Evolutionary conservation across 2,888 invertebrate species (phyloP), one percentile per base, ranked within the genome.

Genomic region (Eupithecia tripunctaria): DNA sequence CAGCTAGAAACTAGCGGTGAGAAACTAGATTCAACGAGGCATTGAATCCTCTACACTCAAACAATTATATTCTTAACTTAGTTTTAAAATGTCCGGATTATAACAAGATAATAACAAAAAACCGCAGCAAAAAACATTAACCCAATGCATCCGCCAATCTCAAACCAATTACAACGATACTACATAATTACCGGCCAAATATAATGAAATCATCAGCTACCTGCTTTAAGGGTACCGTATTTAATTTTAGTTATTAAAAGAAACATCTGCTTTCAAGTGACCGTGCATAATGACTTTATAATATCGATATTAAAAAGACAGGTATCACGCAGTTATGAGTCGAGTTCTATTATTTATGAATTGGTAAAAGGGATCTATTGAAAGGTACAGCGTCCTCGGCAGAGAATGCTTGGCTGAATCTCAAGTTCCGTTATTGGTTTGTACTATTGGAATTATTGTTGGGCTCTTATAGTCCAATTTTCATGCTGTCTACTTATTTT

Each of bases 191-290:
- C 72, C 66, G 75, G 76, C 83, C 82, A 82, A 82, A 82, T 81
- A 81, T 85, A 85, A 85, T 85, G 81, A 84, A 86, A 79, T 76
- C 81, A 82, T 83, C 82, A 78, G 81, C 85, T 86, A 86, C 86
- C 85, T 86, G 86, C 71, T 70, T 79, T 80, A 18, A 18, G 64
- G 63, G 27, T 59, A 59, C 75, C 66, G 74, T 41, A 36, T 74
- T 76, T 70, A 62, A 21, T 70, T 70, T 72, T 80, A 82, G 75
- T 82, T 83, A 78, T 71, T 60, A 67, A 25, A 25, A 56, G 36
- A 68, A 86, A 82, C 88, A 88, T 88, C 87, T 88, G 88, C 85
- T 79, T 77, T 68, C 72, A 72, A 72, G 72, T 67, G 68, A 60
- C 75, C 76, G 74, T 80, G 75, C 29, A 78, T 80, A 81, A 80